Base-by-base conservation (phyloP, 2,113 vertebrate species). In the Ptyas mucosa region DNA sequence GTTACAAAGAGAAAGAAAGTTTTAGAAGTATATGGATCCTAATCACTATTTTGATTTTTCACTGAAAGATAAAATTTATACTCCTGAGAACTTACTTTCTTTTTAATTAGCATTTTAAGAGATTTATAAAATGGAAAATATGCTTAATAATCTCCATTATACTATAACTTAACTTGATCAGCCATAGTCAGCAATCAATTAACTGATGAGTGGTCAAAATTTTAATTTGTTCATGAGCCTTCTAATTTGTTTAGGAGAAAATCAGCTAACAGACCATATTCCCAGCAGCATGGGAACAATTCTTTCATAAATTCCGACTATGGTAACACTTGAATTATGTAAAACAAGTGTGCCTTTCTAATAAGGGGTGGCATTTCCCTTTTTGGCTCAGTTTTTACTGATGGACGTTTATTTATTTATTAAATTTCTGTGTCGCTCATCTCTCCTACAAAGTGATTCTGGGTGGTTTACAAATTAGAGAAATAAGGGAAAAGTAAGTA, bases 211-310 rank as follows among this genome's bases (percentile, higher is more conserved):
- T 94, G 94, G 96, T 96, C 97, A 98, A 97, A 98, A 97, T 97
- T 43, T 20, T 97, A 98, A 98, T 98, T 96, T 98, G 34, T 43
- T 81, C 15, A 43, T 8, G 69, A 75, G 69, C 15, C 98, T 98
- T 98, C 95, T 98, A 98, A 98, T 98, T 96, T 95, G 98, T 97
- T 97, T 97, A 97, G 96, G 93, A 97, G 97, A 98, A 98, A 97
- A 98, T 98, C 97, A 98, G 98, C 98, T 7, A 39, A 89, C 8
- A 39, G 58, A 29, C 57, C 57, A 21, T 43, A 18, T 87, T 29
- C 26, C 53, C 52, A 43, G 54, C 10, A 39, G 20, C 39, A 43
- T 29, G 57, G 55, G 57, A 89, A 46, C 57, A 11, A 49, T 58
- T 18, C 89, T 29, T n/a, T n/a, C 8, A 69, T 52, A 3, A 69